Evolutionary conservation across 1,140 invertebrate genomes (phyloP).

Genomic region (Copidosoma floridanum): DNA sequence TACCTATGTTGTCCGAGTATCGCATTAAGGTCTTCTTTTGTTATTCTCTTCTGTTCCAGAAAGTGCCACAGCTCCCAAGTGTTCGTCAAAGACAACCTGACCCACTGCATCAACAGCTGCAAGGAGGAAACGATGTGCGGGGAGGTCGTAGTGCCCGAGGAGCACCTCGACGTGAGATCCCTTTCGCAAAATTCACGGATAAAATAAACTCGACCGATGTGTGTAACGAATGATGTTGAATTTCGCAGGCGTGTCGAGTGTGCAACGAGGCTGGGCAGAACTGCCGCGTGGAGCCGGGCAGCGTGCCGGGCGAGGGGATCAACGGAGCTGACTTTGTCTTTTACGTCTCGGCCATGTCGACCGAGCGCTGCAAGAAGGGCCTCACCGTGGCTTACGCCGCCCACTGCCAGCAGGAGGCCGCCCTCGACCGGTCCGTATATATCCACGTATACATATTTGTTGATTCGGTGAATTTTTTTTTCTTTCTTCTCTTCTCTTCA

Average conservation of each 20-base stretch:
- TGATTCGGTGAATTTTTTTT: no score
- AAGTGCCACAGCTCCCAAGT: slow-evolving; percentile 81
- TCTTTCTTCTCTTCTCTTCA: no score
- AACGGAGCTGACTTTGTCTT: slow-evolving; percentile 91
- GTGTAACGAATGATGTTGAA: no score
- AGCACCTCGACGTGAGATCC: slow-evolving; percentile 84
- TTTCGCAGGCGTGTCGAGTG: slow-evolving; percentile 74
- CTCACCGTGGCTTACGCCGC: slow-evolving; percentile 96
- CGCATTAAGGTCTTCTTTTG: neutral
- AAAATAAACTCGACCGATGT: no score
- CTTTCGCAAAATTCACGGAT: neutral
- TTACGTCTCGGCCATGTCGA: slow-evolving; percentile 93
- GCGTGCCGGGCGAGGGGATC: slow-evolving; percentile 69
- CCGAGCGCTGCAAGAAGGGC: slow-evolving; percentile 84
- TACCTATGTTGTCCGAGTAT: no score
- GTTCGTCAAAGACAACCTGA: slow-evolving; percentile 76
- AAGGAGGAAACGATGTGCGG: slow-evolving; percentile 87
- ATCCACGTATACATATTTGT: no score
- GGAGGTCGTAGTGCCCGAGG: slow-evolving; percentile 86
- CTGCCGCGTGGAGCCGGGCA: slow-evolving; percentile 62
- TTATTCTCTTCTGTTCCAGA: slow-evolving; percentile 53
- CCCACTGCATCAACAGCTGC: slow-evolving; percentile 87
- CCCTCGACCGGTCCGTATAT: slow-evolving; percentile 81
- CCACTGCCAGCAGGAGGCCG: slow-evolving; percentile 95
- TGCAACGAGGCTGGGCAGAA: slow-evolving; percentile 83